Conservation (phyloP, 2,113 vertebrate genomes). For the Hemicordylus capensis region DNA sequence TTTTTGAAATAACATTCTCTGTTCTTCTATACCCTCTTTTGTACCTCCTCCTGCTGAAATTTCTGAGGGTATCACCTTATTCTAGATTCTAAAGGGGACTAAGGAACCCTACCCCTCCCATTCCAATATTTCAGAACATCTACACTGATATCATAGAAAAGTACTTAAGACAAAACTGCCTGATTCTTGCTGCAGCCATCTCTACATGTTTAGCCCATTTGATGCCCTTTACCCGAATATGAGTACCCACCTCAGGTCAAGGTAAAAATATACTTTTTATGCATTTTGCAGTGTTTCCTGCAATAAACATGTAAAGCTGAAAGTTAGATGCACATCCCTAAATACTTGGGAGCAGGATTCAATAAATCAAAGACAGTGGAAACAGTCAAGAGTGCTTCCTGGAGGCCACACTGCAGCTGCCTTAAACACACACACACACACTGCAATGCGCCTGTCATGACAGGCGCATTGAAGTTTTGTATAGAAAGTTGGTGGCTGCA, state of each 20-base stretch:
- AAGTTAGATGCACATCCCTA: not conserved
- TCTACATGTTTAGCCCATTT: not conserved
- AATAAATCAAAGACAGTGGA: no score
- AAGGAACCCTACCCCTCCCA: not conserved
- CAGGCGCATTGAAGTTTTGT: no score
- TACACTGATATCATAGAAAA: not conserved
- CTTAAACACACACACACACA: no score
- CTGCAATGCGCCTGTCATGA: no score
- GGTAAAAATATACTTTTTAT: not conserved
- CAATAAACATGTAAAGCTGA: not conserved
- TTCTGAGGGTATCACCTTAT: not conserved
- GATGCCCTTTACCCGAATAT: not conserved
- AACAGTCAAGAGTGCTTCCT: no score
- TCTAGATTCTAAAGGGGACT: not conserved
- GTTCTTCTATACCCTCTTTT: not conserved
- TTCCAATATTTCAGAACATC: not conserved
- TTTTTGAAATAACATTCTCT: not conserved
- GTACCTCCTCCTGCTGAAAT: not conserved
- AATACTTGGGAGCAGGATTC: not conserved
- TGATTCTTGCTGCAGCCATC: not conserved
- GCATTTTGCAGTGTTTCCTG: not conserved
- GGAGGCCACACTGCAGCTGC: no score
- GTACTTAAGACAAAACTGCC: not conserved
- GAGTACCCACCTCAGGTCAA: no score
- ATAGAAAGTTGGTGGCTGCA: no score